Evolutionary conservation across 2,113 vertebrate species (phyloP), one percentile per base, ranked within the genome.

Genomic region (Crotophaga sulcirostris): DNA sequence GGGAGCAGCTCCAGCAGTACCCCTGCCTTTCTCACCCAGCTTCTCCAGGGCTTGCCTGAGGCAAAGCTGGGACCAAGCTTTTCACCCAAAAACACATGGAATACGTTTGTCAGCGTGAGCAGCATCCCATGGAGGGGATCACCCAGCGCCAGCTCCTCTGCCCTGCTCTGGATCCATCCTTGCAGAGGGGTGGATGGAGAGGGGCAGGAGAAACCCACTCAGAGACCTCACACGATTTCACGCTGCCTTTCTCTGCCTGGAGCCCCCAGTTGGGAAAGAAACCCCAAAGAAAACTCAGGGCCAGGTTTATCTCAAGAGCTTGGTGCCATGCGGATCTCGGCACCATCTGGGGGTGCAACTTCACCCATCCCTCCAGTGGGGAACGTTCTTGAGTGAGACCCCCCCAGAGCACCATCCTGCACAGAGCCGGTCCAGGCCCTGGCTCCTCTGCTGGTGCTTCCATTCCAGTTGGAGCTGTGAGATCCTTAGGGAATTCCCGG

Each of bases 121-220:
- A 0, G 80, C 7, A 0, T 3, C 28, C 0, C 1, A 6, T 1
- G 72, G 34, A 54, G 45, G 44, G 29, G 7, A 5, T 33, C 0
- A 3, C 2, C 47, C 0, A 0, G 55, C 2, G 20, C 45, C 0
- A 2, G 31, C 31, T 15, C 44, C 2, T 13, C 54, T 67, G 72
- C 11, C 24, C 63, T 4, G 33, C 44, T 51, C 64, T 0, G 24
- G 64, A 1, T 24, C 56, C 1, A 0, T n/a, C 52, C 84, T 5
- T 4, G 56, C 15, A 2, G 49, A 4, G 5, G 40, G 42, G 9
- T 4, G 84, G 63, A 13, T 11, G 73, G 34, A 12, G 38, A 40
- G 9, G 20, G 21, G 36, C 55, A 77, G 44, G 42, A 66, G 86
- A 75, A 66, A 1, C 14, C 19, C 76, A 13, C 59, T 24, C 29